phyloP scores from a whole-genome alignment of 2,888 invertebrate genomes.

The Homarus gammarus region DNA sequence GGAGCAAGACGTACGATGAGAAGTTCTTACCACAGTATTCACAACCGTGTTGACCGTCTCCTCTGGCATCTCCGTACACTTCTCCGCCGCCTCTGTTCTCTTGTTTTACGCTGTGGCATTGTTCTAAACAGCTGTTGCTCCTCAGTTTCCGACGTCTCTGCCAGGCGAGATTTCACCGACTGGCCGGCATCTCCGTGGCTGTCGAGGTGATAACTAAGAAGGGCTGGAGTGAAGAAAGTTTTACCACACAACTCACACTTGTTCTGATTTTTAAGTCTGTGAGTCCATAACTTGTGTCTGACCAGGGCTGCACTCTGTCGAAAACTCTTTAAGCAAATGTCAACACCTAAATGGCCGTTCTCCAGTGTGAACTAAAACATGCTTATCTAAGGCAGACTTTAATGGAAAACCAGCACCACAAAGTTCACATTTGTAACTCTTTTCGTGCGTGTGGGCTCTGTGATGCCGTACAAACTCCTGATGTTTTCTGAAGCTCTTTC shows the following conservation, averaged over 20 bases:
- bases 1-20: slow-evolving; percentile 69
- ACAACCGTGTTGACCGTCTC: slow-evolving; percentile 54
- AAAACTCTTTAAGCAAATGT: slow-evolving; percentile 77
- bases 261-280: slow-evolving; percentile 76
- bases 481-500: slow-evolving; percentile 76
- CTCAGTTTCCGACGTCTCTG: slow-evolving; percentile 36
- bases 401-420: slow-evolving; percentile 72
- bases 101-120: slow-evolving; percentile 13
- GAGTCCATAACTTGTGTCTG: slow-evolving; percentile 77
- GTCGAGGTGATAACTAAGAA: slow-evolving; percentile 72
- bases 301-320: slow-evolving; percentile 76
- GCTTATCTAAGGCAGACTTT: slow-evolving; percentile 75
- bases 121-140: slow-evolving; percentile 46
- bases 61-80: slow-evolving; percentile 4
- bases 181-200: slow-evolving; percentile 73
- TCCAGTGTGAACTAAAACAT: slow-evolving; percentile 75
- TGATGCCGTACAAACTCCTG: slow-evolving; percentile 76
- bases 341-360: slow-evolving; percentile 76
- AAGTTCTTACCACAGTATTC: slow-evolving; percentile 74
- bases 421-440: slow-evolving; percentile 75
- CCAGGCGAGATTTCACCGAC: slow-evolving; percentile 60
- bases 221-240: slow-evolving; percentile 76
- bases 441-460: slow-evolving; percentile 75
- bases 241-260: slow-evolving; percentile 77
- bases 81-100: slow-evolving; percentile 26